A percentile compares a stretch with the other conserved stretches of the same genome.
phyloP scores from a whole-genome alignment of 2,113 vertebrate species.

The Silurus glanis region DNA sequence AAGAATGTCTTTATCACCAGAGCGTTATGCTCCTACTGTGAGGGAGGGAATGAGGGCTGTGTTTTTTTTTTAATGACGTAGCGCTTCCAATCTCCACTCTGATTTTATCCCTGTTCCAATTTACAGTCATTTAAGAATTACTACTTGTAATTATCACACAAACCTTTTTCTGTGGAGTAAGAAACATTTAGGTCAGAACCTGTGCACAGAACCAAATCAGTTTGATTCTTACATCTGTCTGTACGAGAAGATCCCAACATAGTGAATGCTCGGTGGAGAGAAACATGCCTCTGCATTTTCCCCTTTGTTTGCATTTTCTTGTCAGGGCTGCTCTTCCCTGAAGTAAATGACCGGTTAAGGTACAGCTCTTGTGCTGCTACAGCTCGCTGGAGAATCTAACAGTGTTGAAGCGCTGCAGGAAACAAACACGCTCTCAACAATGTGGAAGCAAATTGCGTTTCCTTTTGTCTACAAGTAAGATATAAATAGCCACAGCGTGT shows the following conservation, averaged over 20 bases:
- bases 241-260: slow-evolving; percentile 35
- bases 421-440: background rate
- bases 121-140: background rate
- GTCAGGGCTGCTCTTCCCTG: slow-evolving; percentile 8
- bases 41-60: background rate
- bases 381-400: background rate
- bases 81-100: background rate
- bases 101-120: background rate
- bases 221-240: slow-evolving; percentile 32
- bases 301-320: slow-evolving; percentile 36
- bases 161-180: background rate
- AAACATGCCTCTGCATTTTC: slow-evolving; percentile 26
- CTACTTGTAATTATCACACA: background rate
- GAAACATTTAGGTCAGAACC: background rate
- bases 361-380: slow-evolving; percentile 10
- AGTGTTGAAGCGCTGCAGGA: background rate
- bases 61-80: background rate
- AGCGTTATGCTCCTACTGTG: background rate
- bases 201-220: slow-evolving; percentile 36
- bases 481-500: background rate
- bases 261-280: slow-evolving; percentile 14
- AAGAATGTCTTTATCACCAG: background rate
- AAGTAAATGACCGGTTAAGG: slow-evolving; percentile 44
- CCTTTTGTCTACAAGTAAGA: background rate
- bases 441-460: background rate